Evolutionary conservation across 1,140 invertebrate species (phyloP).

Genomic region (Drosophila orosa): DNA sequence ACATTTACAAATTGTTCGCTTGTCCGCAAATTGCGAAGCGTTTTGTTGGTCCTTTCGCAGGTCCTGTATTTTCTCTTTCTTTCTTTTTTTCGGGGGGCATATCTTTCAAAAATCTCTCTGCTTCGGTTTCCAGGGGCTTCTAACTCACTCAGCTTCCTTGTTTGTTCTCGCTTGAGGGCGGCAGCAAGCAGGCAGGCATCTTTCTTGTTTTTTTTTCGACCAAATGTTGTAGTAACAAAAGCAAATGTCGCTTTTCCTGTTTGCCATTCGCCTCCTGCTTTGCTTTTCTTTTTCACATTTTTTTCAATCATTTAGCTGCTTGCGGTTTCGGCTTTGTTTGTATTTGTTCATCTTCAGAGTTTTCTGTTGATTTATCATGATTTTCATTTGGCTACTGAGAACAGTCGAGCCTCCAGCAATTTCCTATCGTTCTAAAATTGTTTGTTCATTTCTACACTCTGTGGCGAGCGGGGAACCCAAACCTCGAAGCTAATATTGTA

Average conservation of each 20-base stretch:
- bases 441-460: conserved; percentile 53
- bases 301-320: conserved; percentile 73
- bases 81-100: conserved; percentile 37
- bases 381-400: conserved; percentile 73
- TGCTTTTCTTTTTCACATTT: conserved; percentile 16
- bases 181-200: conserved; percentile 3
- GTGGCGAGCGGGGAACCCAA: conserved; percentile 19
- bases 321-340: conserved; percentile 72
- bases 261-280: conserved; percentile 48
- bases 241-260: conserved; percentile 78
- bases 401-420: conserved; percentile 20
- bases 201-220: conserved; percentile 13
- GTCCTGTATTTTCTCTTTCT: conserved; percentile 3
- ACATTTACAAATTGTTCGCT: conserved; percentile 82
- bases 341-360: conserved; percentile 63
- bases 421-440: conserved; percentile 43
- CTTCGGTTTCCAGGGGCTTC: conserved; percentile 25
- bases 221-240: conserved; percentile 78
- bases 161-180: conserved; percentile 51
- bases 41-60: conserved; percentile 50
- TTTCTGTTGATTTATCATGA: conserved; percentile 76
- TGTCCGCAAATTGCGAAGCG: conserved; percentile 76
- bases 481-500: conserved; percentile 8
- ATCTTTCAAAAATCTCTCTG: conserved; percentile 61
- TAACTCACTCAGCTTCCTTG: conserved; percentile 43